phyloP scores from a whole-genome alignment of 1,140 invertebrate species.

The Sitophilus oryzae region DNA sequence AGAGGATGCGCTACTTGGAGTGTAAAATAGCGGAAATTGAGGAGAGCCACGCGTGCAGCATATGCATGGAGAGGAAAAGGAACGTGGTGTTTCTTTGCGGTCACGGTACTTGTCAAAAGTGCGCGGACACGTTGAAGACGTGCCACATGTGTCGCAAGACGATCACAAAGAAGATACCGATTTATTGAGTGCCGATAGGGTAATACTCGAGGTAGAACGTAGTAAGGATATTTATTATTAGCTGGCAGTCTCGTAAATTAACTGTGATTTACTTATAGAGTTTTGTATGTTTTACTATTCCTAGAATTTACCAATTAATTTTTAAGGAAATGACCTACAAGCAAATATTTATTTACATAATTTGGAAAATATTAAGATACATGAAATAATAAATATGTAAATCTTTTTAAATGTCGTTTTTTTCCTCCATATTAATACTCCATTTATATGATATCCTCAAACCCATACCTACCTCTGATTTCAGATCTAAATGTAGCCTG shows the following conservation, averaged over 20 bases:
- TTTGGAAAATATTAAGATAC: background rate
- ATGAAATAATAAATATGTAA: too few species aligned
- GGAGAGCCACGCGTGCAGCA: conserved; percentile 72
- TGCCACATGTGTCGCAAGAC: conserved; percentile 91
- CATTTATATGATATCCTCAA: too few species aligned
- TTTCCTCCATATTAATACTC: too few species aligned
- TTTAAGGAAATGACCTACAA: conserved; percentile 3
- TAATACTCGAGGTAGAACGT: conserved; percentile 4
- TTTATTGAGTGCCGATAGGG: conserved; percentile 52
- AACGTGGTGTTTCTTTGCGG: conserved; percentile 87
- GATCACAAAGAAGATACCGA: conserved; percentile 82
- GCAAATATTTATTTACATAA: background rate
- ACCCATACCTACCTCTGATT: too few species aligned
- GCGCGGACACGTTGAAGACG: conserved; percentile 71
- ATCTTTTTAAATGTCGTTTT: too few species aligned
- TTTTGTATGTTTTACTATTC: conserved; percentile 6
- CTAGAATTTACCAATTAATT: conserved; percentile 2
- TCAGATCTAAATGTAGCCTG: too few species aligned
- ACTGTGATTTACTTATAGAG: conserved; percentile 10
- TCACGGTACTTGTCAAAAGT: conserved; percentile 78
- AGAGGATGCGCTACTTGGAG: conserved; percentile 71
- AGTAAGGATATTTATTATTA: conserved; percentile 6
- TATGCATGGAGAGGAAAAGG: conserved; percentile 71
- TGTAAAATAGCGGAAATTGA: conserved; percentile 83
- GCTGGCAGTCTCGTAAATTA: conserved; percentile 8